Conservation (phyloP, 2,888 invertebrate genomes). For the Melanargia galathea region DNA sequence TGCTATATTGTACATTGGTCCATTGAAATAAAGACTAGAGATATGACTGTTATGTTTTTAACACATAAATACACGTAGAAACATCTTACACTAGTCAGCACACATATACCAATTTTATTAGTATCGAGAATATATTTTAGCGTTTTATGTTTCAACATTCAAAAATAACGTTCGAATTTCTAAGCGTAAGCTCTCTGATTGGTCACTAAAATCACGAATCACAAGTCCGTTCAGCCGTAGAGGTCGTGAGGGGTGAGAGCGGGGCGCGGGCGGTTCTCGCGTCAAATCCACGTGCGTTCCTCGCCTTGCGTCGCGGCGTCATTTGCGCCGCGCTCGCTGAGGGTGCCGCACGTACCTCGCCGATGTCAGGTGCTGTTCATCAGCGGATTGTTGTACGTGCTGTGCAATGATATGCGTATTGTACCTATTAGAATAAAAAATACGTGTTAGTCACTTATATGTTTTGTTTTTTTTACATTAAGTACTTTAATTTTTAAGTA, state of each 20-base stretch:
- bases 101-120: background rate
- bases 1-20: constrained; percentile 21
- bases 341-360: constrained; percentile 57
- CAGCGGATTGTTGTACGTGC: constrained; percentile 76
- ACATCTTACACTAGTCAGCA: background rate
- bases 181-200: constrained; percentile 10
- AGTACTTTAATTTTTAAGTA: background rate
- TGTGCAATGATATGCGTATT: constrained; percentile 75
- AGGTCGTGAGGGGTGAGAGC: constrained; percentile 68
- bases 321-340: constrained; percentile 52
- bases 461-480: background rate
- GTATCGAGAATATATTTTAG: too few species aligned
- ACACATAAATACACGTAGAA: constrained; percentile 5
- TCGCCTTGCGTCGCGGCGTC: constrained; percentile 46
- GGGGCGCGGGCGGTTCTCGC: constrained; percentile 50
- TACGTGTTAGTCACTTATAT: background rate
- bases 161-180: constrained; percentile 20
- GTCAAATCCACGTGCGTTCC: constrained; percentile 67
- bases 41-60: constrained; percentile 10
- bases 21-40: constrained; percentile 19
- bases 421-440: constrained; percentile 60
- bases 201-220: constrained; percentile 16
- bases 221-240: constrained; percentile 51
- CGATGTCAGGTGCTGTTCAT: constrained; percentile 71
- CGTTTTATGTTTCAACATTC: constrained; percentile 1